Conservation (phyloP, 2,888 invertebrate genomes). For the Philereme transversata region DNA sequence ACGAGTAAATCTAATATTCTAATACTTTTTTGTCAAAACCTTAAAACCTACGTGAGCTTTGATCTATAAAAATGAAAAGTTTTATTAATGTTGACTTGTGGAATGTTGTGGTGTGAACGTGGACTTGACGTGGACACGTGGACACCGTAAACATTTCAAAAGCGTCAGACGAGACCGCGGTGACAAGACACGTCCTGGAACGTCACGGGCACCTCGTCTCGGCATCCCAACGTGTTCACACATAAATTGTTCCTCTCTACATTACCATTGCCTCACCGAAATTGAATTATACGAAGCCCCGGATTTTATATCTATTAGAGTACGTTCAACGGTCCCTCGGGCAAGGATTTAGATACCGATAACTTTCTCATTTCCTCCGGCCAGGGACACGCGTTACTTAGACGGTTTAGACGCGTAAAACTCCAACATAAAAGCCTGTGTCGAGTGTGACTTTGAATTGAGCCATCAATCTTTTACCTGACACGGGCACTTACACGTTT, state of each 20-base stretch:
- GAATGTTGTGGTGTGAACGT: slow-evolving; percentile 6
- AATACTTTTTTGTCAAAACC: too few relatives aligned
- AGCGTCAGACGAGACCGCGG: slow-evolving; percentile 16
- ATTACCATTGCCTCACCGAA: slow-evolving; percentile 59
- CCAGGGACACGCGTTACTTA: slow-evolving; percentile 60
- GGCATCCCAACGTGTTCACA: slow-evolving; percentile 53
- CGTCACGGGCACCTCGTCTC: slow-evolving; percentile 28
- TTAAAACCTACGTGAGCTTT: too few relatives aligned
- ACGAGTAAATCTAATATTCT: too few relatives aligned
- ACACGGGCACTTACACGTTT: slow-evolving; percentile 54
- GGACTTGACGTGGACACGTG: slow-evolving; percentile 1
- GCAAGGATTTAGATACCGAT: slow-evolving; percentile 78
- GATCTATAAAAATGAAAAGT: too few relatives aligned
- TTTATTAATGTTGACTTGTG: too few relatives aligned
- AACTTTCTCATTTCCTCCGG: slow-evolving; percentile 81
- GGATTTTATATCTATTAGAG: slow-evolving; percentile 81
- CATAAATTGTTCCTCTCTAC: slow-evolving; percentile 58
- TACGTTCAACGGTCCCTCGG: slow-evolving; percentile 70
- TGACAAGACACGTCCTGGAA: slow-evolving; percentile 24
- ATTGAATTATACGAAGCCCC: slow-evolving; percentile 76
- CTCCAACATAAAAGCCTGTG: slow-evolving; percentile 53
- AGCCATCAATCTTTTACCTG: slow-evolving; percentile 70
- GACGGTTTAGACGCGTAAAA: slow-evolving; percentile 43
- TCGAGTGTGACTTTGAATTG: slow-evolving; percentile 55
- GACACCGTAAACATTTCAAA: slow-evolving; percentile 16